Base-by-base conservation (phyloP, 2,113 vertebrate genomes). In the Megaceryle maxima region DNA sequence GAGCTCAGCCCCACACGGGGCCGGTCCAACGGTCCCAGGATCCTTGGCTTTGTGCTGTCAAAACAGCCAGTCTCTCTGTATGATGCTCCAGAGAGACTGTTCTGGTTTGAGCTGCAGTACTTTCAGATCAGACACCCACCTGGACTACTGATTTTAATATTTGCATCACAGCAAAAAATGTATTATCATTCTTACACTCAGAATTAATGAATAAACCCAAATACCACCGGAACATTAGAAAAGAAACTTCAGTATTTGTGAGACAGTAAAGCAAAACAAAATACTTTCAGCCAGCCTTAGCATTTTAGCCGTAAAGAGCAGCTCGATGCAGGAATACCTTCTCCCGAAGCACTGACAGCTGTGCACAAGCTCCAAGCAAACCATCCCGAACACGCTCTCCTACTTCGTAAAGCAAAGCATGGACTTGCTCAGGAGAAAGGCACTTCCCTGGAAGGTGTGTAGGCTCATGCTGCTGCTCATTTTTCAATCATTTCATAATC, bases 371-470 rank as follows among this genome's bases (percentile, higher is more conserved):
- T 25, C 77, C 46, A 3, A 18, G 73, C 33, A 39, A 63, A 22
- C 66, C 16, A 26, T 6, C 41, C 2, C 0, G 5, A 48, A 43
- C 44, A 6, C 0, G 0, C 22, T 11, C 51, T 17, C 4, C 51
- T 22, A 0, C 56, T 25, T 12, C 1, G 3, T 11, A 7, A 9
- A 25, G 44, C 20, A 48, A 33, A 68, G 39, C 59, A 9, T 10
- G 7, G 57, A 5, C 51, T 6, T 11, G 4, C 51, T 5, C 13
- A 15, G 4, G 10, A 63, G 79, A 44, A 33, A 43, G 21, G 31
- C 35, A 2, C 18, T 53, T 48, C 6, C 5, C 72, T 8, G 19
- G 31, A 33, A 8, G 17, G 3, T 9, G 20, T 1, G 3, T 3
- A 13, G 70, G 57, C 53, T 90, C 25, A 8, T 1, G 4, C 59